These are phyloP conservation scores for Lasioglossum malachurum DNA, from an alignment of 2,888 invertebrate species.

Conservation along the genomic window DNA sequence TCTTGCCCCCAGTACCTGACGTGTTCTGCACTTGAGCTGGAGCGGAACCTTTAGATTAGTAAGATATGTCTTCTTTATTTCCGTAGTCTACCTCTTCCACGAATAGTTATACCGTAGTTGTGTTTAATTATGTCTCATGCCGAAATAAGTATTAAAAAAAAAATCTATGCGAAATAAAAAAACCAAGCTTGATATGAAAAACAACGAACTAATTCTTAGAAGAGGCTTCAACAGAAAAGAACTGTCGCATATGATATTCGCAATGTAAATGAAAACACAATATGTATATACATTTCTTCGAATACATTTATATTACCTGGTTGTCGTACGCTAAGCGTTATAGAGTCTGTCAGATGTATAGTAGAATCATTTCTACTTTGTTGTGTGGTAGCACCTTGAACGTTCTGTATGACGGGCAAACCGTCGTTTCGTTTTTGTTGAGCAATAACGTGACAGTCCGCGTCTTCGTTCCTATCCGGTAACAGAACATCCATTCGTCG, in stretches of 20 bases:
- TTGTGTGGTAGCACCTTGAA: constrained; percentile 87
- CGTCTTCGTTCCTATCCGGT: constrained; percentile 90
- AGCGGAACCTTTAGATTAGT: constrained; percentile 82
- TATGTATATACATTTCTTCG: neutral
- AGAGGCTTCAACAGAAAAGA: constrained; percentile 58
- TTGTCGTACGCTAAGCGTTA: constrained; percentile 88
- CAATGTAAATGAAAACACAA: neutral
- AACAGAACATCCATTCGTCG: constrained; percentile 88
- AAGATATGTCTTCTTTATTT: constrained; percentile 68
- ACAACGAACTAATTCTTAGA: constrained; percentile 57
- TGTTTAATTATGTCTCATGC: neutral
- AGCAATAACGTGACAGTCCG: constrained; percentile 91
- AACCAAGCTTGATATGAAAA: constrained; percentile 8
- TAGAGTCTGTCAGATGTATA: constrained; percentile 90
- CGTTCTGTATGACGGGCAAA: constrained; percentile 90
- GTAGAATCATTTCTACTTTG: constrained; percentile 85
- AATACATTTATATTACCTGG: constrained; percentile 76
- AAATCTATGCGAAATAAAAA: constrained; percentile 16
- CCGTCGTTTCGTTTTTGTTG: constrained; percentile 91
- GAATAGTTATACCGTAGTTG: constrained; percentile 37
- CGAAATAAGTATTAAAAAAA: neutral
- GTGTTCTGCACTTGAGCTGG: constrained; percentile 81
- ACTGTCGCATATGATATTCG: neutral
- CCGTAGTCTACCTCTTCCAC: constrained; percentile 69
- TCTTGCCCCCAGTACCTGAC: constrained; percentile 83